phyloP scores from a whole-genome alignment of 2,888 invertebrate genomes.

The Caenorhabditis becei region DNA sequence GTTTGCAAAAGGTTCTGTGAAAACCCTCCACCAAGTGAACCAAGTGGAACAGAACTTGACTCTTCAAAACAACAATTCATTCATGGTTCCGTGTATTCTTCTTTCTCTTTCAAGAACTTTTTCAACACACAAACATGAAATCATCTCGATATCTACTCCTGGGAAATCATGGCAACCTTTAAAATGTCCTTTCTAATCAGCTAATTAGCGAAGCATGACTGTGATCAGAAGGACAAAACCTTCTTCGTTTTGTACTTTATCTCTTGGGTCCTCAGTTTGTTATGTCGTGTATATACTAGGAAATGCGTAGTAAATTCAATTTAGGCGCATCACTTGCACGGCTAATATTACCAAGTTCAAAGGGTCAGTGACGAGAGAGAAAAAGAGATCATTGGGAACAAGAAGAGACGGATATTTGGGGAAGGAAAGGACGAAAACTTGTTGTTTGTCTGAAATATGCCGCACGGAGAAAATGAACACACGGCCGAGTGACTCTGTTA shows the following conservation, averaged over 20 bases:
- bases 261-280: not conserved
- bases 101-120: not conserved
- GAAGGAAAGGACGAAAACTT: not conserved
- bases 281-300: constrained; percentile 1
- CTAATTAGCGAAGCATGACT: not conserved
- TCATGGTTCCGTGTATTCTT: not conserved
- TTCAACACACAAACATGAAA: no score
- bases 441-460: constrained; percentile 17
- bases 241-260: not conserved
- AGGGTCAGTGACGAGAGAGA: not conserved
- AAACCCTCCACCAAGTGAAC: no score
- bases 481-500: constrained; percentile 36
- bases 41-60: no score
- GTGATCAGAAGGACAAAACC: not conserved
- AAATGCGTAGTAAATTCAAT: constrained; percentile 29
- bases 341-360: constrained; percentile 40
- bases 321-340: constrained; percentile 13
- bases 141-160: not conserved
- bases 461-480: not conserved
- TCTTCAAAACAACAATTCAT: no score
- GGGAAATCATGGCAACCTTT: not conserved
- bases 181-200: not conserved
- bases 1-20: no score
- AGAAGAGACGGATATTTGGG: constrained; percentile 18
- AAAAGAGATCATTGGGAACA: not conserved